A percentile compares a stretch with the other conserved stretches of the same genome.
phyloP scores from a whole-genome alignment of 2,888 invertebrate species.

The Chloroclystis v-ata region DNA sequence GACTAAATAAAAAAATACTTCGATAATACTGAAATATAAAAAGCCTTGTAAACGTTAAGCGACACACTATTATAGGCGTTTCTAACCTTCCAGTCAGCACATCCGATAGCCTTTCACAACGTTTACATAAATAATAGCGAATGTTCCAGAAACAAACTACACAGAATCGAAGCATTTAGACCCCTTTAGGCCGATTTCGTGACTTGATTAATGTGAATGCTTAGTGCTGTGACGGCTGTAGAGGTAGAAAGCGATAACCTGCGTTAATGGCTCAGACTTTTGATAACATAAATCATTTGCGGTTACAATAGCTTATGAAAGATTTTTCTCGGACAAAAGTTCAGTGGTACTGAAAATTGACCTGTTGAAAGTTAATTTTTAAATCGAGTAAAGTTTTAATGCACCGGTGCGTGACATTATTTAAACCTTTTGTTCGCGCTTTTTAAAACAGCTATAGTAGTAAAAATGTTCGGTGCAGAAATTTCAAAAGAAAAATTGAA shows the following conservation, averaged over 20 bases:
- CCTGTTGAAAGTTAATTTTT: too few species aligned
- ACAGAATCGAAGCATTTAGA: slow-evolving; percentile 9
- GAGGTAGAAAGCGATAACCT: slow-evolving; percentile 12
- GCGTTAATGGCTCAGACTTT: slow-evolving; percentile 2
- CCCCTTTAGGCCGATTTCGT: slow-evolving; percentile 14
- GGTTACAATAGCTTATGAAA: not conserved
- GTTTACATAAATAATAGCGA: not conserved
- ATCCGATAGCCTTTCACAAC: not conserved
- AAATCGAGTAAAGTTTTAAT: too few species aligned
- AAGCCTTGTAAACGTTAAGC: too few species aligned
- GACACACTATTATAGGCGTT: not conserved
- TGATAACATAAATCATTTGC: slow-evolving; percentile 3
- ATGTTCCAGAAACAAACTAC: not conserved
- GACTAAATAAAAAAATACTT: too few species aligned
- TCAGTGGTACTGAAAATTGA: too few species aligned
- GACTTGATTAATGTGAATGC: slow-evolving; percentile 21
- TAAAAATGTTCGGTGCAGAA: too few species aligned
- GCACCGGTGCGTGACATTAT: too few species aligned
- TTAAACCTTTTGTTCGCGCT: too few species aligned
- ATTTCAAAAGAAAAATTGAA: too few species aligned
- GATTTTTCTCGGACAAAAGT: too few species aligned
- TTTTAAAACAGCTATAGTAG: too few species aligned
- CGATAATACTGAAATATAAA: too few species aligned
- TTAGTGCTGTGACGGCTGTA: slow-evolving; percentile 16
- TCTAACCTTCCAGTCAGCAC: not conserved